Base-by-base conservation (phyloP, 1,140 invertebrate species). In the Acyrthosiphon pisum region DNA sequence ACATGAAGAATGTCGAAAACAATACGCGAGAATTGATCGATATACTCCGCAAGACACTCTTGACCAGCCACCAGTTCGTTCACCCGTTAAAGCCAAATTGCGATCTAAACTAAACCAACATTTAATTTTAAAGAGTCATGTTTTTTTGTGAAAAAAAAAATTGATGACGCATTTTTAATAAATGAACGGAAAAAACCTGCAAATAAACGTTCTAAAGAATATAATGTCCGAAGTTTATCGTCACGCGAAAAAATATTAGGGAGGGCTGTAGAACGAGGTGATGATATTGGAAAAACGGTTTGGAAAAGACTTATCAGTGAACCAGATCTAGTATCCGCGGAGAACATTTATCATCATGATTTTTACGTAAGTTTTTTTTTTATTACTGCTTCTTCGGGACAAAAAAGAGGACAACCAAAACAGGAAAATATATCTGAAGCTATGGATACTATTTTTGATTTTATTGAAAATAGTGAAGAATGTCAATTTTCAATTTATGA, bases 111-210 rank as follows among this genome's bases (percentile, higher is more conserved):
- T 84, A 20, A 30, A 35, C 48, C 68, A 50, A 50, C 56, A 35
- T 93, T 86, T 86, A 26, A 84, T 84, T 53, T 93, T 18, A 92
- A 92, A 76, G 35, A 14, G 44, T 20, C 53, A 30, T 93, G 76
- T 93, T 81, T 84, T 93, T 83, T 93, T 46, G 53, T n/a, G 41
- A 48, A 30, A 0, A 26, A 92, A 48, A 46, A 81, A 7, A 76
- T 76, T 83, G 84, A 87, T 87, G 23, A 87, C 26, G 14, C 30
- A 48, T 87, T 87, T 87, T 87, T 87, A 87, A 76, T 22, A 41
- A 92, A 35, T 81, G 90, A 92, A 76, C 30, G 18, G 41, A 92
- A 68, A 83, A 81, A 92, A 92, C 35, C 91, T 9, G 91, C 46
- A 83, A 68, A 37, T 44, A 76, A 46, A 46, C 50, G 37, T 35